Conservation (phyloP, 2,797 vertebrate genomes). For the Tachyglossus aculeatus region DNA sequence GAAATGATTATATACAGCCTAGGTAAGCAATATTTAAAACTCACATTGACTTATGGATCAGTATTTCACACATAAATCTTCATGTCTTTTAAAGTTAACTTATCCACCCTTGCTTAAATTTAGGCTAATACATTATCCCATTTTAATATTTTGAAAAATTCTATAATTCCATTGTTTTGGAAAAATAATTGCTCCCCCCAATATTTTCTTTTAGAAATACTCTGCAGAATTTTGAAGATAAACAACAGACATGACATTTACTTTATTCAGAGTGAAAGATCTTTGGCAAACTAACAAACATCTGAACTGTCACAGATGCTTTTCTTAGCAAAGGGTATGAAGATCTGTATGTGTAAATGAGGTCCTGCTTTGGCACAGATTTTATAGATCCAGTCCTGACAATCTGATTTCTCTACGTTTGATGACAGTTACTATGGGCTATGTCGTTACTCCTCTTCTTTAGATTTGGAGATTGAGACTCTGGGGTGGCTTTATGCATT, state of each 20-base stretch:
- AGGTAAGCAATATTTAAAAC: too few relatives aligned
- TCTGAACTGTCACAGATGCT: constrained; percentile 78
- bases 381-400: constrained; percentile 74
- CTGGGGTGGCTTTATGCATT: constrained; percentile 64
- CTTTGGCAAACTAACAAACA: constrained; percentile 79
- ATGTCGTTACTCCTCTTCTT: constrained; percentile 65
- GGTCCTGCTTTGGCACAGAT: constrained; percentile 77
- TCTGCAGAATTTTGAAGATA: constrained; percentile 75
- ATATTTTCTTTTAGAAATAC: constrained; percentile 79
- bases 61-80: too few relatives aligned
- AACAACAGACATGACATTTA: constrained; percentile 82
- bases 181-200: too few relatives aligned
- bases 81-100: too few relatives aligned
- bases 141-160: too few relatives aligned
- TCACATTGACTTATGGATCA: too few relatives aligned
- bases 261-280: constrained; percentile 81
- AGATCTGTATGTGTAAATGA: constrained; percentile 79
- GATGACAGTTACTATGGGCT: constrained; percentile 76
- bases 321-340: constrained; percentile 79
- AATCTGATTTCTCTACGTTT: constrained; percentile 72
- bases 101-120: too few relatives aligned
- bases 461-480: constrained; percentile 62
- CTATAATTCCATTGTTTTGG: too few relatives aligned
- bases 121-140: too few relatives aligned
- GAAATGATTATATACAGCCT: too few relatives aligned